phyloP scores from a whole-genome alignment of 2,888 invertebrate genomes.

The Isoperla grammatica region DNA sequence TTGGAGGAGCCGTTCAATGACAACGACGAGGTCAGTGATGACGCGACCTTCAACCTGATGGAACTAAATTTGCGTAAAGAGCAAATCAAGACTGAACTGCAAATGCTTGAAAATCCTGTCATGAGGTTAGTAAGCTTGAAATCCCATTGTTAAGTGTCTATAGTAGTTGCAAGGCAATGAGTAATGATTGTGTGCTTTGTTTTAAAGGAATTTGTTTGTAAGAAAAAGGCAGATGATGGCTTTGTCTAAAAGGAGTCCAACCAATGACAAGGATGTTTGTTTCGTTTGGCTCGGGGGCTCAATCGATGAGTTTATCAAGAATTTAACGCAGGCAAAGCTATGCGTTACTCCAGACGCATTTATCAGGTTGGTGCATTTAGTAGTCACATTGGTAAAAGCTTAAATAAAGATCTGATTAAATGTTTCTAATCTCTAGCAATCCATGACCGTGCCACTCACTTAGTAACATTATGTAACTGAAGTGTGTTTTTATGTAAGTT shows the following conservation, averaged over 20 bases:
- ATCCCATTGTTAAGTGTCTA: too few species aligned
- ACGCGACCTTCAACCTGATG: conserved; percentile 47
- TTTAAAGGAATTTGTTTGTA: not conserved
- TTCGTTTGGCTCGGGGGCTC: conserved; percentile 47
- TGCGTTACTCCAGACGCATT: conserved; percentile 41
- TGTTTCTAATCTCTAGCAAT: too few species aligned
- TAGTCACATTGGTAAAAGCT: too few species aligned
- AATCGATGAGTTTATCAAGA: conserved; percentile 45
- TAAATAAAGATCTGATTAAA: too few species aligned
- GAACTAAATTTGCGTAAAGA: conserved; percentile 51
- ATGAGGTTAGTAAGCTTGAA: conserved; percentile 48
- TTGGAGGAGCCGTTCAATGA: not conserved
- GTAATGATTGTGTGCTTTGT: too few species aligned
- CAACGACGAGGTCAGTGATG: conserved; percentile 43
- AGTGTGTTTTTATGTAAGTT: too few species aligned
- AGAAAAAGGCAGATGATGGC: conserved; percentile 36
- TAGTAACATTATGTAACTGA: too few species aligned
- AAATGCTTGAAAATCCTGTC: conserved; percentile 54
- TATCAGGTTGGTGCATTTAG: conserved; percentile 47
- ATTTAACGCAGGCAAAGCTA: conserved; percentile 44
- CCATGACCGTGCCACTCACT: too few species aligned
- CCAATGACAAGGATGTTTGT: conserved; percentile 32
- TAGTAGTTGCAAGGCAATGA: too few species aligned
- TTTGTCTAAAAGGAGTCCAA: conserved; percentile 32
- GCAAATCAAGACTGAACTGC: conserved; percentile 54